Evolutionary conservation across 2,888 invertebrate species (phyloP).

Genomic region (Cantharis rustica): DNA sequence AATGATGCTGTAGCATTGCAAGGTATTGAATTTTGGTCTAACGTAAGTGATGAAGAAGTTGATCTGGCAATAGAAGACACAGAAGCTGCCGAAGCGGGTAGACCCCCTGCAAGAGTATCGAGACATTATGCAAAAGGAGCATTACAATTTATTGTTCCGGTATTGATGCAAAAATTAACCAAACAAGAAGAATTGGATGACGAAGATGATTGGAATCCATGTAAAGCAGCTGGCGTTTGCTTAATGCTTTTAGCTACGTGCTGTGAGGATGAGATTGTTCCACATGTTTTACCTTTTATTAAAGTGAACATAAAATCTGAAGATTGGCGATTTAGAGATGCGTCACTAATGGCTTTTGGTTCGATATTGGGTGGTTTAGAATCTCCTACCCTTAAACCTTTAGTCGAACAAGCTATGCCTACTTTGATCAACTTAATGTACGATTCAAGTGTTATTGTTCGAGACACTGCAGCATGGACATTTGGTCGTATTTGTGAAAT

Average conservation of each 20-base stretch:
- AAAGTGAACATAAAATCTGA: conserved; percentile 90
- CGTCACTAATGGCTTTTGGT: conserved; percentile 98
- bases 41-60: conserved; percentile 98
- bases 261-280: conserved; percentile 97
- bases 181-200: conserved; percentile 98
- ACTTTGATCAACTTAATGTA: conserved; percentile 94
- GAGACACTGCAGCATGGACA: conserved; percentile 98
- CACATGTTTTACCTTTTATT: conserved; percentile 94
- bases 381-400: conserved; percentile 80
- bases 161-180: conserved; percentile 90
- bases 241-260: conserved; percentile 96
- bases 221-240: conserved; percentile 98
- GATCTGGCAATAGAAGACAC: conserved; percentile 92
- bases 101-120: conserved; percentile 91
- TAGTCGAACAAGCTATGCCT: conserved; percentile 97
- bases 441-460: conserved; percentile 90
- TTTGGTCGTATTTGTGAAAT: conserved; percentile 98
- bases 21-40: conserved; percentile 99
- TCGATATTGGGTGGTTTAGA: conserved; percentile 84
- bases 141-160: conserved; percentile 90
- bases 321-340: conserved; percentile 88
- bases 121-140: conserved; percentile 99
- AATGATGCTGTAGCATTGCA: conserved; percentile 95
- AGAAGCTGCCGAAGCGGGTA: conserved; percentile 91
- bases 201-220: conserved; percentile 99